phyloP scores from a whole-genome alignment of 2,888 invertebrate species.

The Chromoteleia sp. region DNA sequence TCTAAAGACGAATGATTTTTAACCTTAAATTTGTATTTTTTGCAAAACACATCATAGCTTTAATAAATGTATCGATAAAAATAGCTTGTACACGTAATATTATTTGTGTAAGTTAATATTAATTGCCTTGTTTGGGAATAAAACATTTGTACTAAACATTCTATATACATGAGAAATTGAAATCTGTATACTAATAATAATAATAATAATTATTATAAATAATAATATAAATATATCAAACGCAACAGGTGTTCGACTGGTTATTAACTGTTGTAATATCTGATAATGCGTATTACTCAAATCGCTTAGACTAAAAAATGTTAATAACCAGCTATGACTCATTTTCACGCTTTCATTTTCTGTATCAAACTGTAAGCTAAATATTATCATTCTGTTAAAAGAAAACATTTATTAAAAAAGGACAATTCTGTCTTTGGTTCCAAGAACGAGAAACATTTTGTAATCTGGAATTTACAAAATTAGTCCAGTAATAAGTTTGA shows the following conservation, averaged over 20 bases:
- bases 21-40: too few relatives aligned
- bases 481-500: too few relatives aligned
- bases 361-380: neutral
- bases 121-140: too few relatives aligned
- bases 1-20: too few relatives aligned
- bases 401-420: neutral
- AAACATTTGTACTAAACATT: too few relatives aligned
- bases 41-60: too few relatives aligned
- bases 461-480: too few relatives aligned
- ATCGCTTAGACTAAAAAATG: slow-evolving; percentile 24
- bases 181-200: neutral
- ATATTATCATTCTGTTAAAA: neutral
- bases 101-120: too few relatives aligned
- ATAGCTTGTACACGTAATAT: too few relatives aligned
- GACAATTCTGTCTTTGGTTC: too few relatives aligned
- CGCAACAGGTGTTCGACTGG: slow-evolving; percentile 38
- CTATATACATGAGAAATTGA: neutral
- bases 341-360: slow-evolving; percentile 5
- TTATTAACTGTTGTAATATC: slow-evolving; percentile 56
- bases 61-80: too few relatives aligned
- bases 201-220: neutral
- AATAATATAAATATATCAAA: neutral
- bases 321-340: slow-evolving; percentile 30
- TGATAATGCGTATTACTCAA: slow-evolving; percentile 42
- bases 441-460: too few relatives aligned